Base-by-base conservation (phyloP, 1,140 invertebrate species). In the Melanaphis sacchari region DNA sequence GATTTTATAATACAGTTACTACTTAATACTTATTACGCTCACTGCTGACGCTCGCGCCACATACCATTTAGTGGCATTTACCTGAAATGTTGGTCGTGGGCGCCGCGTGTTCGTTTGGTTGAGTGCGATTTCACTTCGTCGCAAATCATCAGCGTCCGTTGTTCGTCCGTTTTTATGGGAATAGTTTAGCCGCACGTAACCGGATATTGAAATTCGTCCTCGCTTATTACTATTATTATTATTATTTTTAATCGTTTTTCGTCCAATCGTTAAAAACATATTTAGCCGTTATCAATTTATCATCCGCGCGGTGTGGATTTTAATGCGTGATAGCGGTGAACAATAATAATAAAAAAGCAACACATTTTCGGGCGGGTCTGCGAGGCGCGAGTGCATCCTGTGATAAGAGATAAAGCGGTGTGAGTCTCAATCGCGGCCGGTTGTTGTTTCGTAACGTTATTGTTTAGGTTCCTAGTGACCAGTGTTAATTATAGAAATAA, bases 281-380 rank as follows among this genome's bases (percentile, higher is more conserved):
- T 89, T 52, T n/a, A 24, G 26, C 26, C 40, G 38, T 90, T 90
- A 66, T 90, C 59, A 76, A 76, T 76, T 76, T 76, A n/a, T n/a
- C 59, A 76, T 76, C 40, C 18, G 43, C 26, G 52, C 26, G 52
- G 89, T n/a, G 52, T 66, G 41, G 38, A 66, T 66, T 90, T 41
- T 38, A 24, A 31, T 41, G 4, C 9, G 24, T 90, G 89, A 90
- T 90, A 90, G 88, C 15, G 88, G 24, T 31, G 26, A n/a, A 66
- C 2, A 90, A 41, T 21, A 41, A 59, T 26, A 81, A 91, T 24
- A 91, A 76, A 46, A 84, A 93, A n/a, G 11, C 36, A 54, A 81
- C 46, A 93, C 81, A 85, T 52, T 93, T 84, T 85, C 91, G 91
- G 91, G 91, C 81, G 91, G 91, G 91, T 93, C 91, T 24, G 88